phyloP scores from a whole-genome alignment of 1,140 invertebrate genomes.

The Pentalonia nigronervosa region DNA sequence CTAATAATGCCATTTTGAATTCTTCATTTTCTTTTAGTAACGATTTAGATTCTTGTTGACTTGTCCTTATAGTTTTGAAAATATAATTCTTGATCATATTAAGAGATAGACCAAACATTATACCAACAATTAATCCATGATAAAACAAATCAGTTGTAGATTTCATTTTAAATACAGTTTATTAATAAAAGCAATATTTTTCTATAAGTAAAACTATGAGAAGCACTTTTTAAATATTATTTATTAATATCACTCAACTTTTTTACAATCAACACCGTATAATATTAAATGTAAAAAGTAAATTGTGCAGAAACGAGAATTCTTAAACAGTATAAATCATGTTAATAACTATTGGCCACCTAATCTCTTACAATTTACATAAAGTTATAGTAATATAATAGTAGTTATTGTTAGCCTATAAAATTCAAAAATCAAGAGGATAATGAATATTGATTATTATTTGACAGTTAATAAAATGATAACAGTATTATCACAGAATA shows the following conservation, averaged over 20 bases:
- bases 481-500: not conserved
- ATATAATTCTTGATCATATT: not conserved
- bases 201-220: not conserved
- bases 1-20: slow-evolving; percentile 81
- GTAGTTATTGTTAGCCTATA: too few species aligned
- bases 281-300: not conserved
- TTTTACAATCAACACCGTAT: not conserved
- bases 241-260: not conserved
- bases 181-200: not conserved
- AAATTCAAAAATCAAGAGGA: too few species aligned
- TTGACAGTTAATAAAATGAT: too few species aligned
- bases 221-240: not conserved
- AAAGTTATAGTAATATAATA: too few species aligned
- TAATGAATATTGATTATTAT: too few species aligned
- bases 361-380: too few species aligned
- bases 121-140: not conserved
- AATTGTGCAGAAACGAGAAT: not conserved
- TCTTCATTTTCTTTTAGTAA: not conserved
- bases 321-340: not conserved
- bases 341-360: not conserved
- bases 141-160: not conserved
- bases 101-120: not conserved
- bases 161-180: not conserved
- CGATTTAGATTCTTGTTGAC: not conserved
- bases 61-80: not conserved